phyloP scores from a whole-genome alignment of 2,888 invertebrate genomes.

The Trichogramma dendrolimi region DNA sequence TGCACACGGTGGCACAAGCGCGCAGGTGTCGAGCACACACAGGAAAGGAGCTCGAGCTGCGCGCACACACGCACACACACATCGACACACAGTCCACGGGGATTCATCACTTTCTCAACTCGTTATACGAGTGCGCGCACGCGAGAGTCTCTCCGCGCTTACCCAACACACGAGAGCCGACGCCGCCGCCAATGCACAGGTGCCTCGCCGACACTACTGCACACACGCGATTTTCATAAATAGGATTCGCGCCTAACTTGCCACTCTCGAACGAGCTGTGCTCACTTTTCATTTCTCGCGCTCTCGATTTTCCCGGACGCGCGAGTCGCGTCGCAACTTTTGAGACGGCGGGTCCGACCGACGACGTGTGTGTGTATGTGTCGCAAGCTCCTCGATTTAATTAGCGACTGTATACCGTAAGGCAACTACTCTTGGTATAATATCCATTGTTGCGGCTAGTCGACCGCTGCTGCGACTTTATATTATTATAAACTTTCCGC shows the following conservation, averaged over 20 bases:
- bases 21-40: too few species aligned
- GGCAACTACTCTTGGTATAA: constrained; percentile 34
- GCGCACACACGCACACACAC: too few species aligned
- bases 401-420: constrained; percentile 38
- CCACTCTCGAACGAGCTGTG: not conserved
- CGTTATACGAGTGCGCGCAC: too few species aligned
- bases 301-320: constrained; percentile 17
- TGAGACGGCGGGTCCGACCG: constrained; percentile 9
- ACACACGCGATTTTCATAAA: constrained; percentile 2
- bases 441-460: constrained; percentile 39
- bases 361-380: not conserved
- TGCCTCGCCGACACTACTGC: not conserved
- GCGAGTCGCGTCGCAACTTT: constrained; percentile 15
- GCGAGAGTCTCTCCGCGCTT: too few species aligned
- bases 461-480: too few species aligned
- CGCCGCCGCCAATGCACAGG: too few species aligned
- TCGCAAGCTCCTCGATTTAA: constrained; percentile 7
- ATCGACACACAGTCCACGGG: too few species aligned
- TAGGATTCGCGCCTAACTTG: not conserved
- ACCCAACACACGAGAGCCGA: too few species aligned
- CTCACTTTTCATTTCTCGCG: constrained; percentile 25
- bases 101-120: too few species aligned
- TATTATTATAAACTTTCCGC: too few species aligned
- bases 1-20: too few species aligned
- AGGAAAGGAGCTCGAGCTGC: too few species aligned